A percentile compares a stretch with the other conserved stretches of the same genome.
phyloP scores from a whole-genome alignment of 53 echinoderm and acorn worm genomes.

The Crossaster papposus region DNA sequence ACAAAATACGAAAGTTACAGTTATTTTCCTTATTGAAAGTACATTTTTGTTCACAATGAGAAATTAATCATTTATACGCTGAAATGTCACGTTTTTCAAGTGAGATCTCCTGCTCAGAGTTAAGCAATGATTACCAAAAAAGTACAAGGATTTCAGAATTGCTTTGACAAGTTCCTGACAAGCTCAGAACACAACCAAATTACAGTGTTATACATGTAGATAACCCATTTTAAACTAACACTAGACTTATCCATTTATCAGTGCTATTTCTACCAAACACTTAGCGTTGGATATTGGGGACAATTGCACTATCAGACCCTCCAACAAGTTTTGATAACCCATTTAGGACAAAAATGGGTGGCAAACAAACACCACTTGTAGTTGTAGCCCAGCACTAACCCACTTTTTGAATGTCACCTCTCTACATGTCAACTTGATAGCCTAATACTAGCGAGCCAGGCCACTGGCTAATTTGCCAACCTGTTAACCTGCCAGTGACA shows the following conservation, averaged over 20 bases:
- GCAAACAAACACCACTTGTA: conserved; percentile 16
- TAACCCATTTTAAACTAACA: conserved; percentile 32
- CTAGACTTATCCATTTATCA: conserved; percentile 20
- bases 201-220: not conserved
- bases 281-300: not conserved
- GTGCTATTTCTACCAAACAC: not conserved
- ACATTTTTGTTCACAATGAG: not conserved
- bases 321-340: conserved; percentile 26
- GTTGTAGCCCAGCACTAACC: not conserved
- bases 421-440: too few species aligned
- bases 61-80: not conserved
- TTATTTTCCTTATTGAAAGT: not conserved
- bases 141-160: not conserved
- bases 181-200: not conserved
- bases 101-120: not conserved
- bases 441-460: too few species aligned
- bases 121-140: not conserved
- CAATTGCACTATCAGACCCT: conserved; percentile 25
- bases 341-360: not conserved
- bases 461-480: too few species aligned
- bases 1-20: too few species aligned
- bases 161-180: not conserved
- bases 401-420: not conserved
- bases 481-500: too few species aligned
- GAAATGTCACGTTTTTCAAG: not conserved